A percentile compares a stretch with the other conserved stretches of the same genome.
phyloP scores from a whole-genome alignment of 1,140 invertebrate species.

The Ridgeia piscesae region DNA sequence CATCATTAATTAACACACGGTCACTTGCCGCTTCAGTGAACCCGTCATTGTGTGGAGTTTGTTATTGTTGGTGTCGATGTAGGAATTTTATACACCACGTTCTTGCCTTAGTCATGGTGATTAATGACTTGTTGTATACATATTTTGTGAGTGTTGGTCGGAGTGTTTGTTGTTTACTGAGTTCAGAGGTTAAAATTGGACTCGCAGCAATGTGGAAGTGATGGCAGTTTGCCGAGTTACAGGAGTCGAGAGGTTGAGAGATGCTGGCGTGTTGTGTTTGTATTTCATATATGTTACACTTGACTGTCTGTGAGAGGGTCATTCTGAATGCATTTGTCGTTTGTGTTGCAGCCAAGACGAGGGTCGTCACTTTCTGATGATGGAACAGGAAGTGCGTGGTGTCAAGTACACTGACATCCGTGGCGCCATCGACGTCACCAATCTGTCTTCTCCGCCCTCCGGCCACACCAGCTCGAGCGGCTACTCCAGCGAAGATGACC shows the following conservation, averaged over 20 bases:
- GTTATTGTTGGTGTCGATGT: neutral
- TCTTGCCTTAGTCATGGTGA: neutral
- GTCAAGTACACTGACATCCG: conserved; percentile 9
- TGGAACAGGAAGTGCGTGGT: conserved; percentile 12
- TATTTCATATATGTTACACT: neutral
- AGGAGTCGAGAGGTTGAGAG: neutral
- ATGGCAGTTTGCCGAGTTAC: neutral
- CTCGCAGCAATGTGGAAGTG: neutral
- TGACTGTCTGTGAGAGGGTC: neutral
- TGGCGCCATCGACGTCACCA: conserved; percentile 8
- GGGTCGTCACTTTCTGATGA: conserved; percentile 14
- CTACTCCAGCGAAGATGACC: neutral
- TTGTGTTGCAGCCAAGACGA: conserved; percentile 15
- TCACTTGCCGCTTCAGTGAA: neutral
- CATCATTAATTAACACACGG: neutral
- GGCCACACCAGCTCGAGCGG: conserved; percentile 9
- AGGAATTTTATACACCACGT: neutral
- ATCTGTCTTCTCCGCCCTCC: neutral
- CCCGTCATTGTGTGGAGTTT: neutral
- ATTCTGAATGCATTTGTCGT: neutral
- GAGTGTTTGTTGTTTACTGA: neutral
- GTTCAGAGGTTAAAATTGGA: neutral
- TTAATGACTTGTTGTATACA: neutral
- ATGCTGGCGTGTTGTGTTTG: neutral
- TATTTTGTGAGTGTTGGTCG: neutral